Percentiles rank a stretch among this genome's conserved stretches.
Conservation (phyloP, 2,113 vertebrate genomes). For the Planiliza haematocheilus region DNA sequence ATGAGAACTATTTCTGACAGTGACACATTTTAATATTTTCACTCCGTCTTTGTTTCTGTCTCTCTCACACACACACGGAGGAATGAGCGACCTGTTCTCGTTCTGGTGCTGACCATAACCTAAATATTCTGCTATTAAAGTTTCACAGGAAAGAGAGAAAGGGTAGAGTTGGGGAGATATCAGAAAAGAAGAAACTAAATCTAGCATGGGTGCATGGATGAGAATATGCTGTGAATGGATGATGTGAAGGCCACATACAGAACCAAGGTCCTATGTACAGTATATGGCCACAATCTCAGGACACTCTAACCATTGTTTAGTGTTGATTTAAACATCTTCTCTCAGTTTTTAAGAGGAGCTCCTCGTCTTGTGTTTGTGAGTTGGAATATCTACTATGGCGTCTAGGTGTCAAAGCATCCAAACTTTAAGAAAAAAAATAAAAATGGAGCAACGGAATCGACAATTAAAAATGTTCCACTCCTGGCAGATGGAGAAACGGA, state of each 20-base stretch:
- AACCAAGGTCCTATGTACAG: background rate
- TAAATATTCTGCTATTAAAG: conserved; percentile 54
- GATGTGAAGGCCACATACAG: conserved; percentile 10
- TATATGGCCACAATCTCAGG: background rate
- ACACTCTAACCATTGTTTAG: conserved; percentile 3
- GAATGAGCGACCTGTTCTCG: conserved; percentile 15
- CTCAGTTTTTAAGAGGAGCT: conserved; percentile 48
- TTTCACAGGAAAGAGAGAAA: conserved; percentile 42
- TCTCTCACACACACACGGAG: background rate
- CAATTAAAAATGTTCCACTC: conserved; percentile 64
- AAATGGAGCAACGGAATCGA: conserved; percentile 60
- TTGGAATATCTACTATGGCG: conserved; percentile 38
- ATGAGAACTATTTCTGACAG: conserved; percentile 40
- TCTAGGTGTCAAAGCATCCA: conserved; percentile 31
- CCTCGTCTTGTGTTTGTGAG: conserved; percentile 29
- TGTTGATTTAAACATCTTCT: conserved; percentile 41
- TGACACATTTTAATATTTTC: conserved; percentile 45
- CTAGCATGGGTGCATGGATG: background rate
- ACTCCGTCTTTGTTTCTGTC: background rate
- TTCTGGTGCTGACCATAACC: conserved; percentile 18
- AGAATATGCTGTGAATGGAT: conserved; percentile 13
- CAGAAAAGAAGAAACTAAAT: conserved; percentile 21
- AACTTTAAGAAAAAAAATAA: background rate
- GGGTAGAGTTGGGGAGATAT: background rate
- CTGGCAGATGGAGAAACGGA: conserved; percentile 55